A percentile compares a stretch with the other conserved stretches of the same genome.
Conservation (phyloP, 2,888 invertebrate genomes). For the Cephus spinipes region DNA sequence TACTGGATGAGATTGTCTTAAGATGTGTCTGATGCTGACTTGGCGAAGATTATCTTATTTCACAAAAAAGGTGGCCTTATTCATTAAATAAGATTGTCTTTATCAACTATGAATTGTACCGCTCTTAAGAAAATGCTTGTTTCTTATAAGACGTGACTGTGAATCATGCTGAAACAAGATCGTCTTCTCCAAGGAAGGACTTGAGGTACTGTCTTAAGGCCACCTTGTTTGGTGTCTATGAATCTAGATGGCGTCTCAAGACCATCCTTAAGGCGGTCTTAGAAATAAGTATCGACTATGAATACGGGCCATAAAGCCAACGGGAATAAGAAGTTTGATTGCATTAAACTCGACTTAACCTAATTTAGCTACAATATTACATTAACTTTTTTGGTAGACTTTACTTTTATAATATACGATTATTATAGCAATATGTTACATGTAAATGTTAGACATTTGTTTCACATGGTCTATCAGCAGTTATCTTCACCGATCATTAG, state of each 20-base stretch:
- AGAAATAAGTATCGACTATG: no score
- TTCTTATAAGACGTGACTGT: neutral
- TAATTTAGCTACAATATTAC: no score
- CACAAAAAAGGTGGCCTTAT: neutral
- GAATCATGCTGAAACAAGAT: neutral
- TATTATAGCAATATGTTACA: no score
- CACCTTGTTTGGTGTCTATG: slow-evolving; percentile 1
- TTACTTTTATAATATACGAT: no score
- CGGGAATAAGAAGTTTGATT: no score
- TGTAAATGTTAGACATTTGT: no score
- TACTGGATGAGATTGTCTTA: neutral
- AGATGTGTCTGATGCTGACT: neutral
- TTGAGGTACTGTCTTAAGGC: neutral
- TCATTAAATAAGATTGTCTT: neutral
- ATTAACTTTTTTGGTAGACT: no score
- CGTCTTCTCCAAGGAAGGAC: neutral
- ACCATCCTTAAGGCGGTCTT: no score
- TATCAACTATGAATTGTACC: neutral
- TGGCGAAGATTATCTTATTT: neutral
- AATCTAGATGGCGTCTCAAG: neutral
- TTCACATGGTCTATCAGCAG: no score
- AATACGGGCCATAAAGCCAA: no score
- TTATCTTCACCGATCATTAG: no score
- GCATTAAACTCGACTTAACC: no score
- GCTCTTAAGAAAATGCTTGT: neutral